Percentiles rank a stretch among this genome's conserved stretches.
Evolutionary conservation across 2,113 vertebrate species (phyloP).

Genomic region (Passer domesticus): DNA sequence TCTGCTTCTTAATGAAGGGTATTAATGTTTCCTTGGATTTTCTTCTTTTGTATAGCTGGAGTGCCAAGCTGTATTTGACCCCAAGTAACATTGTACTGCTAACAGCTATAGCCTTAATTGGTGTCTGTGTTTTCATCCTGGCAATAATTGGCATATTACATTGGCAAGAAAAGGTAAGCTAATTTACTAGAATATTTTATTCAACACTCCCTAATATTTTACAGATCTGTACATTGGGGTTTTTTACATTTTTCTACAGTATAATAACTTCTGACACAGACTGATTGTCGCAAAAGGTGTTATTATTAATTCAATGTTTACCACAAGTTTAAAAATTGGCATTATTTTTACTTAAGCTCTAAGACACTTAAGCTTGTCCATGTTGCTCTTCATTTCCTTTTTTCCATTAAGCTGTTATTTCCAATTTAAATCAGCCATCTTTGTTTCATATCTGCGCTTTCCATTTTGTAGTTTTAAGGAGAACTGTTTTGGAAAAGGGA

Average conservation of each 20-base stretch:
- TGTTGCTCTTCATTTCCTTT: not conserved
- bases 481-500: not conserved
- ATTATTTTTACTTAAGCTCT: slow-evolving; percentile 13
- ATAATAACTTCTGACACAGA: not conserved
- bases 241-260: not conserved
- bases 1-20: not conserved
- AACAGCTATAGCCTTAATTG: slow-evolving; percentile 94
- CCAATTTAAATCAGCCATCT: not conserved
- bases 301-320: slow-evolving; percentile 1
- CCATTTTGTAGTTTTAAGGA: not conserved
- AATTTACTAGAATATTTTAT: not conserved
- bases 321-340: not conserved
- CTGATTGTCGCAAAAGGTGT: not conserved
- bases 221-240: not conserved
- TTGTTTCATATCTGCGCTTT: not conserved
- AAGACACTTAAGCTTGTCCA: not conserved
- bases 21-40: slow-evolving; percentile 31
- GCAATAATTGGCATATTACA: slow-evolving; percentile 96
- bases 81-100: slow-evolving; percentile 96
- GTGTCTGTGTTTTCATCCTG: slow-evolving; percentile 95
- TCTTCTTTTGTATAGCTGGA: slow-evolving; percentile 83
- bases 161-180: slow-evolving; percentile 97
- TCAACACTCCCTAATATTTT: not conserved
- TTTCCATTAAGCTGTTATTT: not conserved
- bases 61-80: slow-evolving; percentile 94